Base-by-base conservation (phyloP, 2,888 invertebrate species). In the Ctenicera cuprea region DNA sequence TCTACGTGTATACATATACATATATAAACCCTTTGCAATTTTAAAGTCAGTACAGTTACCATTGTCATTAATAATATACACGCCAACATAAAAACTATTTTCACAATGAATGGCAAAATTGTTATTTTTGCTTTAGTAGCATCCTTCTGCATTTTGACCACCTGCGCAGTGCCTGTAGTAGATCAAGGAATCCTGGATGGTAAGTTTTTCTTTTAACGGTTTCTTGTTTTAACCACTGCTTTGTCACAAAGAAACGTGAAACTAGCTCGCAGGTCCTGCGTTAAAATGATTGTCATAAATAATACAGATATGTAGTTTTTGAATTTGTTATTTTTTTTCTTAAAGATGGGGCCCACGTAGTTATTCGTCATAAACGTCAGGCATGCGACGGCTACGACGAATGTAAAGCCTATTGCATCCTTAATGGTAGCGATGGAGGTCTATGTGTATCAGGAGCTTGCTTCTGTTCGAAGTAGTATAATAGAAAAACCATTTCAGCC, bases 321-420 rank as follows among this genome's bases (percentile, higher is more conserved):
- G 5, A 26, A 26, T 26, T n/a, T n/a, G n/a, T n/a, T 26, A 5
- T 26, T 26, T 26, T 26, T 26, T 26, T 26, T 5, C 26, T 26
- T 41, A 41, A n/a, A 41, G 41, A 14, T 4, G 4, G 1, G 41
- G 7, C 2, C 7, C 41, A n/a, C n/a, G 33, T 3, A 33, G 14
- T 1, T 41, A 38, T 38, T 38, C 41, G 41, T 7, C 18, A 20
- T 18, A 18, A 11, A 11, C 48, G 48, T 18, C 18, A 48, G 1
- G 18, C 48, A 20, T 48, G 48, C 18, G 9, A 9, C 16, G 7
- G 9, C 16, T 3, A 20, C 48, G 30, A 54, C 0, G 54, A 30
- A 26, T 54, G 54, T 20, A 18, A 30, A 9, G 54, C 54, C 54
- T 9, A 54, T n/a, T 54, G 54, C 54, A 54, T 30, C 9, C 20